A percentile compares a stretch with the other conserved stretches of the same genome.
Conservation (phyloP, 2,888 invertebrate genomes). For the Apamea anceps region DNA sequence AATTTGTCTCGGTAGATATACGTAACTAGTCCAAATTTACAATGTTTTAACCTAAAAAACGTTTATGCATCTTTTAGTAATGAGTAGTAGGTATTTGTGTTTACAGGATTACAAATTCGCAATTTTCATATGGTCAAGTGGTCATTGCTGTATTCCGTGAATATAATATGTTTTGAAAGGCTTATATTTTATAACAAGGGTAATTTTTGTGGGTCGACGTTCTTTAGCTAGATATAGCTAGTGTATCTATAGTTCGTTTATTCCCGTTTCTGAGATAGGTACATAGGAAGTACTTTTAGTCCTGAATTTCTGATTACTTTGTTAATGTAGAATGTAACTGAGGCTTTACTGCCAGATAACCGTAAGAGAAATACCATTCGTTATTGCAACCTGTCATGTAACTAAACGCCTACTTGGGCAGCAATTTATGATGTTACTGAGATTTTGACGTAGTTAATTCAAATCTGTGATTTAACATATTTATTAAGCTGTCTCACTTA, state of each 20-base stretch:
- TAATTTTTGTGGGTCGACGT: too few relatives aligned
- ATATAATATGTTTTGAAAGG: not conserved
- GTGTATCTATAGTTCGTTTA: too few relatives aligned
- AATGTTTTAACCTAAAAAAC: not conserved
- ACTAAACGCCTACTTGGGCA: conserved; percentile 51
- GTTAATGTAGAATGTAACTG: not conserved
- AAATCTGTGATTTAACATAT: conserved; percentile 48
- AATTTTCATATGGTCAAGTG: not conserved
- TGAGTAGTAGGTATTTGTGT: not conserved
- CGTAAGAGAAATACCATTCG: conserved; percentile 18
- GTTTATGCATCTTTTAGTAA: not conserved
- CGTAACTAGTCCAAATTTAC: not conserved
- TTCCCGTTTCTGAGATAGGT: not conserved
- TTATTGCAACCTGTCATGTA: conserved; percentile 42
- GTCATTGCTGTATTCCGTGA: not conserved
- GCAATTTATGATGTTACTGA: conserved; percentile 52
- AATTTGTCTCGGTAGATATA: not conserved
- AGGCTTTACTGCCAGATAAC: not conserved
- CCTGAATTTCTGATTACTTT: not conserved
- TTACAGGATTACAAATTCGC: not conserved
- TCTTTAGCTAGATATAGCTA: too few relatives aligned
- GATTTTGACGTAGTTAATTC: conserved; percentile 43
- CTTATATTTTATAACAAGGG: not conserved
- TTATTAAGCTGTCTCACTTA: conserved; percentile 34
- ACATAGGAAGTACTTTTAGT: not conserved